phyloP scores from a whole-genome alignment of 2,888 invertebrate species.

The Lacanobia oleracea region DNA sequence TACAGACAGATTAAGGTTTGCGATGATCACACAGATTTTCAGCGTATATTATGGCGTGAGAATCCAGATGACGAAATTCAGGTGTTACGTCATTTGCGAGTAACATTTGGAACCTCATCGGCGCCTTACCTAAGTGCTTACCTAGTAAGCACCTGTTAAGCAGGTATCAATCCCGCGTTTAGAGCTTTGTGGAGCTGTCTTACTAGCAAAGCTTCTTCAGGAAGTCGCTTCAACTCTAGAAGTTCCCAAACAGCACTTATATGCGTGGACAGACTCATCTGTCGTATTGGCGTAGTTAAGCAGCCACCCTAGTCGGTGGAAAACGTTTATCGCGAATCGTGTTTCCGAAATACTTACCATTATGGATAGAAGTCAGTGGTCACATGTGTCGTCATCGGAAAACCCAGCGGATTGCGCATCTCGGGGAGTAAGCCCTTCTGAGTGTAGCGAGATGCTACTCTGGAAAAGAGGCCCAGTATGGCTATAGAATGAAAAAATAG shows the following conservation, averaged over 20 bases:
- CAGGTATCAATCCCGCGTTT: constrained; percentile 19
- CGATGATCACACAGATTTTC: constrained; percentile 9
- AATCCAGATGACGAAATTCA: constrained; percentile 27
- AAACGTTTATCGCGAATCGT: constrained; percentile 43
- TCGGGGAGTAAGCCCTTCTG: no score
- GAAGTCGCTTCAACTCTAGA: constrained; percentile 29
- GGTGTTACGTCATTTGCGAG: constrained; percentile 18
- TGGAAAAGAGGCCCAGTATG: no score
- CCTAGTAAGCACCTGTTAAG: constrained; percentile 46
- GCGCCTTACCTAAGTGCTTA: no score
- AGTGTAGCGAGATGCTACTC: no score
- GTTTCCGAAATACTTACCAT: constrained; percentile 45
- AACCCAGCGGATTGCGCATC: no score
- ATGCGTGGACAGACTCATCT: constrained; percentile 51
- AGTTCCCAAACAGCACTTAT: constrained; percentile 8
- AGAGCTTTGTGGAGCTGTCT: constrained; percentile 39
- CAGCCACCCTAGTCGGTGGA: constrained; percentile 51
- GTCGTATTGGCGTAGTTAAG: constrained; percentile 52
- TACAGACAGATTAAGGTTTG: no score
- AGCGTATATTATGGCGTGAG: constrained; percentile 14
- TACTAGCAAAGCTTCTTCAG: constrained; percentile 28
- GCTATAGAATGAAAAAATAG: no score
- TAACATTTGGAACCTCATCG: constrained; percentile 17
- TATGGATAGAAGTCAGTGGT: no score
- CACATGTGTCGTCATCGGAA: no score